Percentiles rank a stretch among this genome's conserved stretches.
Conservation (phyloP, 2,113 vertebrate genomes). For the Phylloscopus trochilus region DNA sequence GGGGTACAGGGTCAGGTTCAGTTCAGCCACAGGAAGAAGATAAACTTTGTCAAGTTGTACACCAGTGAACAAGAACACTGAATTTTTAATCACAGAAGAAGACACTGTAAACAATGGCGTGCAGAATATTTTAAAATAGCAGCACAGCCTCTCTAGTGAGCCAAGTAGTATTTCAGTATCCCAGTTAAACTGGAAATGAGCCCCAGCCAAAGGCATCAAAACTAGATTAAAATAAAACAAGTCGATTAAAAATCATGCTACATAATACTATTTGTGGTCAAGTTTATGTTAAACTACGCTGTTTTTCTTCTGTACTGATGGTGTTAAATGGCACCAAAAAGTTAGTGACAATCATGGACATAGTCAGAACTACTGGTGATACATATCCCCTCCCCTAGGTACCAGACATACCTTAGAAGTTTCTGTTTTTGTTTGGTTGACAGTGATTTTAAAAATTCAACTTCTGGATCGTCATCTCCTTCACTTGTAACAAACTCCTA, state of each 20-base stretch:
- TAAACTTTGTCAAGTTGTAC: neutral
- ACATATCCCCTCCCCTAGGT: neutral
- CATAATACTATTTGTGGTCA: neutral
- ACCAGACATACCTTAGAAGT: slow-evolving; percentile 84
- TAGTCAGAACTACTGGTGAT: neutral
- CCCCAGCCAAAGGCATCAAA: neutral
- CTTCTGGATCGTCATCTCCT: slow-evolving; percentile 94
- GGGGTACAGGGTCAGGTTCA: neutral
- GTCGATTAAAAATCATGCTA: neutral
- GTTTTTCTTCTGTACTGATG: neutral
- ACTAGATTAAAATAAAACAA: neutral
- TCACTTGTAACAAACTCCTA: slow-evolving; percentile 94
- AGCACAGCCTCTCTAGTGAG: neutral
- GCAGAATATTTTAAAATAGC: neutral
- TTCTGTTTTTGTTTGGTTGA: slow-evolving; percentile 96
- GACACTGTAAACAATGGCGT: neutral
- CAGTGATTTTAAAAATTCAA: slow-evolving; percentile 96
- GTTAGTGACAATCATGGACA: neutral
- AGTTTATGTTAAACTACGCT: neutral
- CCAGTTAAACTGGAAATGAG: neutral
- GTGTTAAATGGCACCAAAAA: neutral
- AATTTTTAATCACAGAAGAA: neutral
- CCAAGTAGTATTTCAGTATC: neutral
- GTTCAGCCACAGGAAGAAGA: neutral
- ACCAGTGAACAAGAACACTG: neutral